A percentile compares a stretch with the other conserved stretches of the same genome.
These are phyloP conservation scores for Thamnophis sirtalis DNA, from an alignment of 2,113 vertebrate species.

Conservation along the genomic window DNA sequence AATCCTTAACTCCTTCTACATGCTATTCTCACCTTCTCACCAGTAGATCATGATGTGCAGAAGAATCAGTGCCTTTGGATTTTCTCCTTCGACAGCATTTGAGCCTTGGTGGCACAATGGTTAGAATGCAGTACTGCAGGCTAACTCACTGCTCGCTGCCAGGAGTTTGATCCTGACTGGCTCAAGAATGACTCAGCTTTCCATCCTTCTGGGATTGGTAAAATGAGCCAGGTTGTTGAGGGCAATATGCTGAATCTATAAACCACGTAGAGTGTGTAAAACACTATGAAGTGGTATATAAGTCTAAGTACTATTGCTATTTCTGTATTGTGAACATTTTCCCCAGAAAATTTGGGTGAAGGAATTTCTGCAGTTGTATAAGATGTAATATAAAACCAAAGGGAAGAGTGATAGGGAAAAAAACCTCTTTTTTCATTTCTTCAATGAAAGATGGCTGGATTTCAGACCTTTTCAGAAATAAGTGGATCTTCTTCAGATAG, in stretches of 20 bases:
- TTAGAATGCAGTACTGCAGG: too few relatives aligned
- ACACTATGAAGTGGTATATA: too few relatives aligned
- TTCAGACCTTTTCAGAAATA: background rate
- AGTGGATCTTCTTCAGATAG: too few relatives aligned
- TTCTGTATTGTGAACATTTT: background rate
- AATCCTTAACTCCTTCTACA: background rate
- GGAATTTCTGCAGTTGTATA: background rate
- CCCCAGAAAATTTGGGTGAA: background rate
- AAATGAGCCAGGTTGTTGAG: too few relatives aligned
- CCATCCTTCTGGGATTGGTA: too few relatives aligned
- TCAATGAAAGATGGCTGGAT: background rate
- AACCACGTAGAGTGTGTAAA: too few relatives aligned
- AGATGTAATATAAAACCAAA: background rate
- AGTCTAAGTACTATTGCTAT: background rate
- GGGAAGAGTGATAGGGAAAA: background rate
- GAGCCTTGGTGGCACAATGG: too few relatives aligned
- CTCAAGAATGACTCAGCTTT: too few relatives aligned
- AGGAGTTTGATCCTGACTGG: too few relatives aligned
- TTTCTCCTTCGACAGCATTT: background rate
- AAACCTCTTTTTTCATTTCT: background rate
- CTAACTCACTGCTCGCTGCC: too few relatives aligned
- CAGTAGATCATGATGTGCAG: background rate
- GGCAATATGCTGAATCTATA: too few relatives aligned
- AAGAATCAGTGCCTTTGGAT: background rate
- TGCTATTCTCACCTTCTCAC: background rate